Evolutionary conservation across 2,113 vertebrate genomes (phyloP).

Genomic region (Tiliqua scincoides): DNA sequence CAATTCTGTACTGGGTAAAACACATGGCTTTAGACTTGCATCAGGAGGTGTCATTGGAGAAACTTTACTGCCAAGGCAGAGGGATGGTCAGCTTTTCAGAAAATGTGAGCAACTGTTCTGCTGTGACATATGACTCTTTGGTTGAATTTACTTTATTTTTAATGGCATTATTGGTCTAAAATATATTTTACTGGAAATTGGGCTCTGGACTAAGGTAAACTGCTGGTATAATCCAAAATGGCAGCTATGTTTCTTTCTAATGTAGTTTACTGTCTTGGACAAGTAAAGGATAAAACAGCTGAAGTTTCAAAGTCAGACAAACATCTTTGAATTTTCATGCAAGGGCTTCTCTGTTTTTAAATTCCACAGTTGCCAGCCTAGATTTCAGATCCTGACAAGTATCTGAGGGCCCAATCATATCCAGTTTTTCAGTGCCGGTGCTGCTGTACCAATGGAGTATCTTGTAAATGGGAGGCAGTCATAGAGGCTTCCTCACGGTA

Average conservation of each 20-base stretch:
- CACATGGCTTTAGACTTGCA: background rate
- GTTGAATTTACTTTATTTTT: background rate
- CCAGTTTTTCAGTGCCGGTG: no score
- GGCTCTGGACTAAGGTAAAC: background rate
- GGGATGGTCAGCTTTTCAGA: background rate
- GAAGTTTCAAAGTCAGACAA: background rate
- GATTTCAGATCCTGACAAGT: background rate
- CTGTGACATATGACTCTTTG: no score
- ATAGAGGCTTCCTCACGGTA: no score
- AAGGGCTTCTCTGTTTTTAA: background rate
- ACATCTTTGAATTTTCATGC: background rate
- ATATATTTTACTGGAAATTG: background rate
- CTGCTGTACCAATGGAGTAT: no score
- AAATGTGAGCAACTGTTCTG: background rate
- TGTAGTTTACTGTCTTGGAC: background rate
- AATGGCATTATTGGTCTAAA: background rate
- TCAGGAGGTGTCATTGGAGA: background rate
- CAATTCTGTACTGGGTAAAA: background rate
- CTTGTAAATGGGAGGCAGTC: no score
- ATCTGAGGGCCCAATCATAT: no score
- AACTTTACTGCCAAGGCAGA: background rate
- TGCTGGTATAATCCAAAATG: background rate
- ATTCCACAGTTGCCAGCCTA: background rate
- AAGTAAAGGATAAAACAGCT: background rate
- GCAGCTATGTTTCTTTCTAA: no score